Evolutionary conservation across 2,113 vertebrate species (phyloP), one percentile per base, ranked within the genome.

Genomic region (Strix uralensis): DNA sequence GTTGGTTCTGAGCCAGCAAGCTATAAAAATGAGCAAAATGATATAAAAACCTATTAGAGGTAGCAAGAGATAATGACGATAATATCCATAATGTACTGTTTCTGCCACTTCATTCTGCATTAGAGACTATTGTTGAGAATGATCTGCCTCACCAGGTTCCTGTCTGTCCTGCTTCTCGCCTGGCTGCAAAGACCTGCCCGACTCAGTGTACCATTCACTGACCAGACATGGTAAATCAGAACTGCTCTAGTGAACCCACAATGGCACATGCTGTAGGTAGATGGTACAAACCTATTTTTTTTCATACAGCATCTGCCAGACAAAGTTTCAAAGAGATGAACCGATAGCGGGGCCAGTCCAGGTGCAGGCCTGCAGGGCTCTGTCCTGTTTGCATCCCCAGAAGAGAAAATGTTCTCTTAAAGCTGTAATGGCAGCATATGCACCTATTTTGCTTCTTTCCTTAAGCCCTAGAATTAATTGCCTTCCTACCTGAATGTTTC

Each of bases 1-100:
- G 92, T 95, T 40, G 2, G 70, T 96, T 94, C 96, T 95, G 81
- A 94, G 92, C 91, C 95, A 97, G 78, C 84, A 96, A 96, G 91
- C 91, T 90, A 94, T 97, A 97, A 96, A 96, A 97, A 95, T 91
- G 92, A 94, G 78, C 62, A 92, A 96, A 97, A 95, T 96, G 78
- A 95, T 95, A 92, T 95, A 97, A 96, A 96, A 97, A 96, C 92
- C 96, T 96, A 96, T 97, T 96, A 95, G 58, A 90, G 49, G 66
- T 91, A 97, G 95, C 89, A 94, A 94, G 86, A 97, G 78, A 97
- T 96, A 97, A 96, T 95, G 92, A 95, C 1, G 74, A 92, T 96
- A 95, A 97, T 95, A 93, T 91, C 94, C 78, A 70, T 96, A 95
- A 97, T 97, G 91, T 97, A 95, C 95, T 95, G 88, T 94, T 97